Evolutionary conservation across 2,797 vertebrate genomes (phyloP).

Genomic region (Xenopus petersii): DNA sequence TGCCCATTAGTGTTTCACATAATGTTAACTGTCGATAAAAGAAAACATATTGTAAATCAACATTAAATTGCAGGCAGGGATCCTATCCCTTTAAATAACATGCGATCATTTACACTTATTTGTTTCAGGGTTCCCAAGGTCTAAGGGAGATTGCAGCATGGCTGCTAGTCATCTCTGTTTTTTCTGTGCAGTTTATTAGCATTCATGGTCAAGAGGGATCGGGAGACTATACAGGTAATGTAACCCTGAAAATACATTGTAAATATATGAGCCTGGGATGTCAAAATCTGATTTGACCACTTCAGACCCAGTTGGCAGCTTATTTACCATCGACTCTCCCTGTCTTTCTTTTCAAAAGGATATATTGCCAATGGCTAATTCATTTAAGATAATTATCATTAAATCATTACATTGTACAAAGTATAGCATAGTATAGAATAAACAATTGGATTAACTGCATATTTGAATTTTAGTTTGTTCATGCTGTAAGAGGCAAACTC

Average conservation of each 20-base stretch:
- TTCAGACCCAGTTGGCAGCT: too few relatives aligned
- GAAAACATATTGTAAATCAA: too few relatives aligned
- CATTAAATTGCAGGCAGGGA: background rate
- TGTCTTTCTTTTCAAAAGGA: too few relatives aligned
- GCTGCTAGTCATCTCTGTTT: conserved; percentile 49
- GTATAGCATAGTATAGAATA: background rate
- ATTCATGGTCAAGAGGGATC: conserved; percentile 63
- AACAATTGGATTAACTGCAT: background rate
- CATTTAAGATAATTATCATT: too few relatives aligned
- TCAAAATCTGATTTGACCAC: too few relatives aligned
- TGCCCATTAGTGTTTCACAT: too few relatives aligned
- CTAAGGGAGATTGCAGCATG: background rate
- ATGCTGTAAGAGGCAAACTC: too few relatives aligned
- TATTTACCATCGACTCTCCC: too few relatives aligned
- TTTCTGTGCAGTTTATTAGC: conserved; percentile 51
- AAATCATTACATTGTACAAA: too few relatives aligned
- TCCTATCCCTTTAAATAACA: background rate
- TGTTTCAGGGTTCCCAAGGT: conserved; percentile 12
- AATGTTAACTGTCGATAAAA: too few relatives aligned
- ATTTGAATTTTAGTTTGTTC: too few relatives aligned
- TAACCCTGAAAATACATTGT: background rate
- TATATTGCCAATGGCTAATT: too few relatives aligned
- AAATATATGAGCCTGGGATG: background rate
- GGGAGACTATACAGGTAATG: conserved; percentile 63
- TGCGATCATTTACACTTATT: background rate